phyloP scores from a whole-genome alignment of 2,888 invertebrate genomes.

The Aquatica leii region DNA sequence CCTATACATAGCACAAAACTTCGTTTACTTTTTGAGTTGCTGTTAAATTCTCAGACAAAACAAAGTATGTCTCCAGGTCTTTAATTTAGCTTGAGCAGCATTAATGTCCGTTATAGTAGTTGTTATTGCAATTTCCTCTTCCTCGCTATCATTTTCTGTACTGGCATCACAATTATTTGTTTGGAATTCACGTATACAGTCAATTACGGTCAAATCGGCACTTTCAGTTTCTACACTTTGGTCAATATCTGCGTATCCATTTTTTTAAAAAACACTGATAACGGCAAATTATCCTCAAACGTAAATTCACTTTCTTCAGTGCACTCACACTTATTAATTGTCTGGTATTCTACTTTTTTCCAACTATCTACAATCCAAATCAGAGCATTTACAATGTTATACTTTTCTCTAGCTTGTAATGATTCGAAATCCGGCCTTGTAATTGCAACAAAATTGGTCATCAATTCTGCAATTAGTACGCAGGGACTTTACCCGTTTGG shows the following conservation, averaged over 20 bases:
- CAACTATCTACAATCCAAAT: background rate
- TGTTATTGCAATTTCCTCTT: background rate
- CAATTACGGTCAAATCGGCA: no score
- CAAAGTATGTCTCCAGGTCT: slow-evolving; percentile 1
- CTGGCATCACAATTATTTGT: background rate
- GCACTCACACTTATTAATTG: slow-evolving; percentile 2
- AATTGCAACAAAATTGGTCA: no score
- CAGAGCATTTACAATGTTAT: background rate
- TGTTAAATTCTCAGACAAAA: background rate
- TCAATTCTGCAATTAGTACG: no score
- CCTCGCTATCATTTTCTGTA: background rate
- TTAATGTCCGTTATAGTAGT: background rate
- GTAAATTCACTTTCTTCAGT: background rate
- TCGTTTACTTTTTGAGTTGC: background rate
- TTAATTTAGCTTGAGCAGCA: background rate
- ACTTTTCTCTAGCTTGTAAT: no score
- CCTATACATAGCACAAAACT: background rate
- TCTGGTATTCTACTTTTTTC: background rate
- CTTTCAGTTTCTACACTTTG: slow-evolving; percentile 1
- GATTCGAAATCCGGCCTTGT: no score
- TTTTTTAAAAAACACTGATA: no score
- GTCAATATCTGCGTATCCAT: slow-evolving; percentile 1
- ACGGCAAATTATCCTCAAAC: background rate
- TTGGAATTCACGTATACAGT: background rate
- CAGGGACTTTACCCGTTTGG: no score